phyloP scores from a whole-genome alignment of 92 coral and sea anemone genomes.

The Porites divaricata region DNA sequence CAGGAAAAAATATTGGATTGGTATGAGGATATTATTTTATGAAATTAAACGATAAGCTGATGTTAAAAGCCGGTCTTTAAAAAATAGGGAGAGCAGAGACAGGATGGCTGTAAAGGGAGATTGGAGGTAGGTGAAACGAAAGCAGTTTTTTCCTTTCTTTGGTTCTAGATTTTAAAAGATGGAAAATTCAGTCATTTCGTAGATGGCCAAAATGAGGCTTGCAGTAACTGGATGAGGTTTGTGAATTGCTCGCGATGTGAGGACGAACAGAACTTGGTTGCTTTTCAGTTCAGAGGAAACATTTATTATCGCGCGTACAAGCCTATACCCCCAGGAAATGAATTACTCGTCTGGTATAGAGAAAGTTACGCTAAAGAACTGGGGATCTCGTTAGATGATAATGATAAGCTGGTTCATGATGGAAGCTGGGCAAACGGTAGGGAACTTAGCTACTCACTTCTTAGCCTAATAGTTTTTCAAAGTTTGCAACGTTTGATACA shows the following conservation, averaged over 20 bases:
- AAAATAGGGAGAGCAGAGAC: too few species aligned
- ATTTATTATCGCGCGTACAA: constrained; percentile 86
- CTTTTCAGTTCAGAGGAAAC: constrained; percentile 82
- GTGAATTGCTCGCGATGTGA: constrained; percentile 92
- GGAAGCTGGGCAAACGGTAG: not conserved
- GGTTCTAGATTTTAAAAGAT: constrained; percentile 70
- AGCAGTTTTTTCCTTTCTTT: too few species aligned
- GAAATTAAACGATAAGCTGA: too few species aligned
- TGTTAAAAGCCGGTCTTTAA: too few species aligned
- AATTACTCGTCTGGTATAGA: constrained; percentile 92
- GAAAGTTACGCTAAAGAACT: constrained; percentile 84
- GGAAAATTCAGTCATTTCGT: constrained; percentile 78
- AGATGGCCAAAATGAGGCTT: constrained; percentile 71
- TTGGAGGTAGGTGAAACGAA: too few species aligned
- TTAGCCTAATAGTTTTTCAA: too few species aligned
- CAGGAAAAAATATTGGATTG: too few species aligned
- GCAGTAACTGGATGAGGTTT: constrained; percentile 91
- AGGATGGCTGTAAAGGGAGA: too few species aligned
- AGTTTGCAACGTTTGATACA: too few species aligned
- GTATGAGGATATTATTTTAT: too few species aligned
- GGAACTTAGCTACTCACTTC: not conserved
- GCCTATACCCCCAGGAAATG: constrained; percentile 61
- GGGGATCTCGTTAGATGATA: constrained; percentile 57
- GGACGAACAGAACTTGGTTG: constrained; percentile 81
- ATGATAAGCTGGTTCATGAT: not conserved